Base-by-base conservation (phyloP, 2,888 invertebrate genomes). In the Cordylochernes scorpioides region DNA sequence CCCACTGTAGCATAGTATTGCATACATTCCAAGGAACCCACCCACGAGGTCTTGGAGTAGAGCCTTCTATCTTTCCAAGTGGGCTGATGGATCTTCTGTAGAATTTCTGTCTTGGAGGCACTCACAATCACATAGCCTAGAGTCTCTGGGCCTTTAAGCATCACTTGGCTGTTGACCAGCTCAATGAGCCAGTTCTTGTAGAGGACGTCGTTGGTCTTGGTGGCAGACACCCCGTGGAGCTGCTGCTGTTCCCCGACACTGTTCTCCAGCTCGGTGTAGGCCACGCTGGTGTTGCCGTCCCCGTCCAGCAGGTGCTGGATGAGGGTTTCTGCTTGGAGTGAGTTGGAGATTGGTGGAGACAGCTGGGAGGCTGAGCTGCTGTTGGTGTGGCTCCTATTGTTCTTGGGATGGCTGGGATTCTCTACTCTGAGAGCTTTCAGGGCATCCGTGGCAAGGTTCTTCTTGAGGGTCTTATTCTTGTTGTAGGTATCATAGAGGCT, bases 1-100 rank as follows among this genome's bases (percentile, higher is more conserved):
- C 73, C 74, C 27, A 94, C 86, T 6, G 97, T 97, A 8, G 94
- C 94, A 59, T 94, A 97, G 59, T 97, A 97, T 64, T 94, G 94
- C 84, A 97, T 86, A 54, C 91, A 86, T 48, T 80, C 77, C 8
- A 97, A 60, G 29, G 75, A 69, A 13, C 91, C 91, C 38, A 75
- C 70, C 88, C 94, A 94, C 0, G 91, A 84, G 1, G 75, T 73
- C 56, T 94, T 94, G 17, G 75, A 68, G n/a, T 84, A 72, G 3
- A 82, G 58, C 7, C 75, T 73, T 28, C 73, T 60, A 45, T 75
- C 71, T 31, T 69, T 67, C 82, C 82, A 84, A 0, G 77, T 72
- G 0, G 91, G 80, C 30, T 72, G 65, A 52, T 84, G 80, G 22
- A 72, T 63, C 30, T 77, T 64, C 52, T 91, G 88, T 2, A 80